These are phyloP conservation scores for Charina bottae DNA, from an alignment of 2,113 vertebrate genomes.

Conservation along the genomic window DNA sequence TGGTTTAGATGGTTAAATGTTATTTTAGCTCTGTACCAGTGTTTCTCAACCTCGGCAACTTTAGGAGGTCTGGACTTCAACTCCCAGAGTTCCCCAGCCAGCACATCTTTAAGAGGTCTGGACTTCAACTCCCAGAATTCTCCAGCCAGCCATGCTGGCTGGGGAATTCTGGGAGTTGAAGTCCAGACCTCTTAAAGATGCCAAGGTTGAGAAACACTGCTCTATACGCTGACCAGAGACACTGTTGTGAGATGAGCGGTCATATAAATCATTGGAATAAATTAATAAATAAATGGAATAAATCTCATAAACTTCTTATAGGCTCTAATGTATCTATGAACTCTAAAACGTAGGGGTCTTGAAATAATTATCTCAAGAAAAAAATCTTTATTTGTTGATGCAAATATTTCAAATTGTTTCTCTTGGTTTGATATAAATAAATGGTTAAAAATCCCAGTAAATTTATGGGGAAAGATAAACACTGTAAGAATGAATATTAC, in stretches of 20 bases:
- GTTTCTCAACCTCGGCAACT: no score
- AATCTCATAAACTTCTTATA: not conserved
- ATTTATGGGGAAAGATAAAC: not conserved
- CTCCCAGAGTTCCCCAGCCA: no score
- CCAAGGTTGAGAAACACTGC: no score
- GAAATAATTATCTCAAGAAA: not conserved
- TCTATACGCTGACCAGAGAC: not conserved
- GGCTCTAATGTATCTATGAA: not conserved
- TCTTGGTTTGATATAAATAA: not conserved
- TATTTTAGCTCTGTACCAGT: not conserved
- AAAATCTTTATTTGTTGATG: not conserved
- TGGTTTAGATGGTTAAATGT: not conserved
- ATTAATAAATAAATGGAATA: not conserved
- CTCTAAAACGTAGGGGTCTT: not conserved
- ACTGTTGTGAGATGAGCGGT: not conserved
- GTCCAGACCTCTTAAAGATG: no score
- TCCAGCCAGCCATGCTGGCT: no score
- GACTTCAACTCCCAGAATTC: no score
- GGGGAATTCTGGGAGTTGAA: no score
- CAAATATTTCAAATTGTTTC: not conserved
- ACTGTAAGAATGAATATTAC: not conserved
- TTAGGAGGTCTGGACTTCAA: no score
- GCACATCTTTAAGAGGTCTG: no score
- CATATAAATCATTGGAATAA: not conserved
- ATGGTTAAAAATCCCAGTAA: not conserved